Percentiles rank a stretch among this genome's conserved stretches.
Evolutionary conservation across 1,140 invertebrate species (phyloP).

Genomic region (Aleiodes sp.): DNA sequence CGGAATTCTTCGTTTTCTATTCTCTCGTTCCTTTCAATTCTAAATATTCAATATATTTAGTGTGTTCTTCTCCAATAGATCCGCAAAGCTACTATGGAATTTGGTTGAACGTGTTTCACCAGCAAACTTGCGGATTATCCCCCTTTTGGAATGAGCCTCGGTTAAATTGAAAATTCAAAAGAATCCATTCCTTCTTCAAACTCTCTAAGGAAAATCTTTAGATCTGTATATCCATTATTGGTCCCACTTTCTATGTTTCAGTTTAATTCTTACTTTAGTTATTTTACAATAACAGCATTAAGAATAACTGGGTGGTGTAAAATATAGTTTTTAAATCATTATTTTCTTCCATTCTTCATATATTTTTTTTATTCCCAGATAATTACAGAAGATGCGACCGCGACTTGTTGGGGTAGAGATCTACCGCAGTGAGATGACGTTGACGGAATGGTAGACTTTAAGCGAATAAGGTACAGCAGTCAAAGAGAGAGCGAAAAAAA

Average conservation of each 20-base stretch:
- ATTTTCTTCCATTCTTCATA: background rate
- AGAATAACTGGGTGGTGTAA: conserved; percentile 14
- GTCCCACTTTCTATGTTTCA: no score
- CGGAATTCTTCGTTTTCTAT: conserved; percentile 31
- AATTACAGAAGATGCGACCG: conserved; percentile 3
- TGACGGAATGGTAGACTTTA: background rate
- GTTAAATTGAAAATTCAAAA: background rate
- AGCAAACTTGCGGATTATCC: conserved; percentile 28
- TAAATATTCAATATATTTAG: conserved; percentile 18
- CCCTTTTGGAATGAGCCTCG: background rate
- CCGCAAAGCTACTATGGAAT: conserved; percentile 22
- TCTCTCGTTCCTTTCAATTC: conserved; percentile 2
- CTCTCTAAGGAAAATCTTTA: background rate
- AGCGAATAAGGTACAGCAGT: background rate
- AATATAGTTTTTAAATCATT: conserved; percentile 1
- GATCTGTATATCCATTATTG: background rate
- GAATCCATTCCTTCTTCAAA: background rate
- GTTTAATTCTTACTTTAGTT: background rate
- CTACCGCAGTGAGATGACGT: conserved; percentile 15
- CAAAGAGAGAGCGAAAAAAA: conserved; percentile 9
- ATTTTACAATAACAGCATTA: background rate
- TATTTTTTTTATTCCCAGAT: background rate
- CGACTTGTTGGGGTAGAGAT: background rate
- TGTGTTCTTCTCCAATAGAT: conserved; percentile 4
- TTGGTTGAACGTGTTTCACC: conserved; percentile 26